phyloP scores from a whole-genome alignment of 2,113 vertebrate genomes.

The Orcinus orca region DNA sequence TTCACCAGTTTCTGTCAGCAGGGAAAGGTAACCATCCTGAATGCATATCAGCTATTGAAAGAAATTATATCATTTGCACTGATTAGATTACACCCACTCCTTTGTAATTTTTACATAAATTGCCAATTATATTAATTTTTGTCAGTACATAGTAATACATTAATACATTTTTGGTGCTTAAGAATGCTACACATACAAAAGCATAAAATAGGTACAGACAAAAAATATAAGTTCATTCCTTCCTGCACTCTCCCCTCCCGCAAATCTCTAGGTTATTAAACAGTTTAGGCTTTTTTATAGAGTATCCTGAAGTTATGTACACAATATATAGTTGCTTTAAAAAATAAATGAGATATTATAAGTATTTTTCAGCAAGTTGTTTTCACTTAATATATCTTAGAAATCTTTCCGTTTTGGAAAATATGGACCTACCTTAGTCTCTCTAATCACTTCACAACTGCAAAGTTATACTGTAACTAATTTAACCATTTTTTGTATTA shows the following conservation, averaged over 20 bases:
- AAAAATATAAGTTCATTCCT: neutral
- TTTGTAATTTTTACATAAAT: slow-evolving; percentile 19
- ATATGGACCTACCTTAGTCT: neutral
- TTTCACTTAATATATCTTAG: slow-evolving; percentile 1
- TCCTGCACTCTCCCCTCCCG: neutral
- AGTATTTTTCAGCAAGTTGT: slow-evolving; percentile 38
- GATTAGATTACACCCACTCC: slow-evolving; percentile 6
- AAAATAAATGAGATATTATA: neutral
- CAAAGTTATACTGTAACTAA: neutral
- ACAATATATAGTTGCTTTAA: neutral
- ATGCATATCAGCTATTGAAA: slow-evolving; percentile 92
- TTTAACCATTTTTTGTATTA: slow-evolving; percentile 13
- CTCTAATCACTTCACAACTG: neutral
- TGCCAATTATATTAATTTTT: neutral
- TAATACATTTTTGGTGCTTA: neutral
- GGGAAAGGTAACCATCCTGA: slow-evolving; percentile 93
- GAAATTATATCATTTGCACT: slow-evolving; percentile 24
- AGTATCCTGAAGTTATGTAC: neutral
- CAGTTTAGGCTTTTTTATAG: neutral
- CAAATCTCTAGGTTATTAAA: neutral
- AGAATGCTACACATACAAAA: slow-evolving; percentile 2
- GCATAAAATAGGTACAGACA: neutral
- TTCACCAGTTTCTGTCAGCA: slow-evolving; percentile 96
- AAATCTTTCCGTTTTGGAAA: slow-evolving; percentile 34
- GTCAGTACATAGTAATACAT: neutral